These are phyloP conservation scores for Brachionus paranguensis DNA, from an alignment of 1,140 invertebrate species.

Conservation along the genomic window DNA sequence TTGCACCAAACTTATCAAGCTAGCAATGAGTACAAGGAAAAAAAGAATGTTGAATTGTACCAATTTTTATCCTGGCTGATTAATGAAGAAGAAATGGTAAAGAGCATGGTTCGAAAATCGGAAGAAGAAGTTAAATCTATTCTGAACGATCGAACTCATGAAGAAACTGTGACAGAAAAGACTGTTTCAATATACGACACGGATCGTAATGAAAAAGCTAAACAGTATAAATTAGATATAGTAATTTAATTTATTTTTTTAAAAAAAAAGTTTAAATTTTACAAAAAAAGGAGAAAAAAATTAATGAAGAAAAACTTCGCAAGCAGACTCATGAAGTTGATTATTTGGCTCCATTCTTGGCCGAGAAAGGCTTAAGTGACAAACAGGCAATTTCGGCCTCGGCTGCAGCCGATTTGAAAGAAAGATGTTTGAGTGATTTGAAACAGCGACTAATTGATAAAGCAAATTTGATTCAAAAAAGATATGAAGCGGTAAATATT, in stretches of 20 bases:
- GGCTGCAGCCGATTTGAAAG: conserved; percentile 50
- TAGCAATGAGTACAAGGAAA: conserved; percentile 45
- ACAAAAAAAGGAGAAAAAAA: conserved; percentile 47
- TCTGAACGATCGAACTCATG: conserved; percentile 44
- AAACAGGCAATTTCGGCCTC: conserved; percentile 47
- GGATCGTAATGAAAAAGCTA: conserved; percentile 55
- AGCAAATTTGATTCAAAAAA: conserved; percentile 55
- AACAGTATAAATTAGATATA: conserved; percentile 53
- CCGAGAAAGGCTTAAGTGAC: conserved; percentile 46
- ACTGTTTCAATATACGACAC: conserved; percentile 56
- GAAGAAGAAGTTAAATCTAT: conserved; percentile 51
- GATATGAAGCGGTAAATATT: conserved; percentile 54
- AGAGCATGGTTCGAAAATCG: conserved; percentile 48
- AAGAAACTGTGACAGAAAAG: conserved; percentile 50
- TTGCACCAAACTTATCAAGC: conserved; percentile 54
- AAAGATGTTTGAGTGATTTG: conserved; percentile 53
- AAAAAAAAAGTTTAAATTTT: no score
- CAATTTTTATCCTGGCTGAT: conserved; percentile 49
- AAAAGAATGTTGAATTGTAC: conserved; percentile 54
- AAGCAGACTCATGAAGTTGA: conserved; percentile 56
- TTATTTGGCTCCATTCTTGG: conserved; percentile 55
- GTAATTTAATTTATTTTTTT: conserved; percentile 41
- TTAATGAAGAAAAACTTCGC: conserved; percentile 51
- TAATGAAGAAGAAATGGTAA: conserved; percentile 48
- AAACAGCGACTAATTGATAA: conserved; percentile 55